Evolutionary conservation across 2,888 invertebrate genomes (phyloP).

Genomic region (Cephus runcator): DNA sequence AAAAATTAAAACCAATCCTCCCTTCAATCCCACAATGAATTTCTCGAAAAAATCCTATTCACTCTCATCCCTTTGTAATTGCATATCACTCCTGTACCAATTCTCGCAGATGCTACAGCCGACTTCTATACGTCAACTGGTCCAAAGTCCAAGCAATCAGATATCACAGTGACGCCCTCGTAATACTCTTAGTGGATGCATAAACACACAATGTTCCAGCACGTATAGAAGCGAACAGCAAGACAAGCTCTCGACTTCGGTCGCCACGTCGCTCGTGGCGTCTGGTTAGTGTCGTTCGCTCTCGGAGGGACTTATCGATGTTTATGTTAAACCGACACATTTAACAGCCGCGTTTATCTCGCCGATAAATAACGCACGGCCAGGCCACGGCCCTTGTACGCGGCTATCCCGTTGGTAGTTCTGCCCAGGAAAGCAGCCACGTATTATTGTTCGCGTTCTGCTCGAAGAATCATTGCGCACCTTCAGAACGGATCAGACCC

Average conservation of each 20-base stretch:
- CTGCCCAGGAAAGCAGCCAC: background rate
- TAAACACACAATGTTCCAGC: background rate
- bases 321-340: slow-evolving; percentile 59
- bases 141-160: slow-evolving; percentile 20
- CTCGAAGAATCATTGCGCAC: background rate
- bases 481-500: background rate
- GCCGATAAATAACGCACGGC: slow-evolving; percentile 53
- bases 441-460: slow-evolving; percentile 2
- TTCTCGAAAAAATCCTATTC: too few species aligned
- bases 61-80: too few species aligned
- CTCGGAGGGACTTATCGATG: slow-evolving; percentile 56
- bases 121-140: slow-evolving; percentile 30
- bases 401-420: slow-evolving; percentile 9
- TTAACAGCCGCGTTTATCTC: slow-evolving; percentile 58
- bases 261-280: slow-evolving; percentile 23
- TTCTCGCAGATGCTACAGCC: background rate
- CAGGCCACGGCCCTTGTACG: background rate
- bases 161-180: slow-evolving; percentile 11
- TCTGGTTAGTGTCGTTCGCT: slow-evolving; percentile 54
- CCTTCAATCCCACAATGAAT: too few species aligned
- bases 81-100: too few species aligned
- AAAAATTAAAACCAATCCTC: too few species aligned
- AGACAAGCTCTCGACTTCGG: background rate
- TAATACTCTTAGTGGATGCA: background rate
- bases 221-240: background rate